Percentiles rank a stretch among this genome's conserved stretches.
These are phyloP conservation scores for Microchirus variegatus DNA, from an alignment of 2,797 vertebrate species.

Conservation along the genomic window DNA sequence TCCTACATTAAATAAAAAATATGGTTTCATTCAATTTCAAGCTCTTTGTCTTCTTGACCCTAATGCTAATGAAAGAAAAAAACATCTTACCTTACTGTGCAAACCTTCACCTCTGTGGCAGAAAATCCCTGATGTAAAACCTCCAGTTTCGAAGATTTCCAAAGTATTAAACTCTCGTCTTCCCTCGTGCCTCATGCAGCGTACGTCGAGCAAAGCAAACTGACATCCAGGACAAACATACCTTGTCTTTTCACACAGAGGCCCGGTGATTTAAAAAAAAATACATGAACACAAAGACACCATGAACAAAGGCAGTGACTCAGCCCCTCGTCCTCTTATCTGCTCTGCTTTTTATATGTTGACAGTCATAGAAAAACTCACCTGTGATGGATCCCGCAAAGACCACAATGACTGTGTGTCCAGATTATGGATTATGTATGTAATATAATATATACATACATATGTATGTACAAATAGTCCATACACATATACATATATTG, in stretches of 20 bases:
- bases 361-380: slow-evolving; percentile 44
- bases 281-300: slow-evolving; percentile 70
- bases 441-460: no score
- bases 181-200: slow-evolving; percentile 57
- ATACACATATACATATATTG: no score
- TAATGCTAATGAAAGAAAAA: slow-evolving; percentile 5
- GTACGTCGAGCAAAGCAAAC: slow-evolving; percentile 54
- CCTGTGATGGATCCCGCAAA: slow-evolving; percentile 45
- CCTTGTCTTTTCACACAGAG: slow-evolving; percentile 71
- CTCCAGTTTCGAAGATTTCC: slow-evolving; percentile 39
- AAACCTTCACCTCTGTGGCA: slow-evolving; percentile 14
- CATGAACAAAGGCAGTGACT: slow-evolving; percentile 74
- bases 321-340: slow-evolving; percentile 67
- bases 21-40: slow-evolving; percentile 5
- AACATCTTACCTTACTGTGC: slow-evolving; percentile 61
- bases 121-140: slow-evolving; percentile 5
- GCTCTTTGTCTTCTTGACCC: background rate
- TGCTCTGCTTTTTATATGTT: slow-evolving; percentile 36
- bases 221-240: slow-evolving; percentile 66
- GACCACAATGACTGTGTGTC: slow-evolving; percentile 12
- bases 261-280: slow-evolving; percentile 72
- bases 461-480: no score
- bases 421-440: slow-evolving; percentile 24
- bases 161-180: slow-evolving; percentile 21
- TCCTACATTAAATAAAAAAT: background rate